Conservation (phyloP, 2,113 vertebrate species). For the Fulmarus glacialis region DNA sequence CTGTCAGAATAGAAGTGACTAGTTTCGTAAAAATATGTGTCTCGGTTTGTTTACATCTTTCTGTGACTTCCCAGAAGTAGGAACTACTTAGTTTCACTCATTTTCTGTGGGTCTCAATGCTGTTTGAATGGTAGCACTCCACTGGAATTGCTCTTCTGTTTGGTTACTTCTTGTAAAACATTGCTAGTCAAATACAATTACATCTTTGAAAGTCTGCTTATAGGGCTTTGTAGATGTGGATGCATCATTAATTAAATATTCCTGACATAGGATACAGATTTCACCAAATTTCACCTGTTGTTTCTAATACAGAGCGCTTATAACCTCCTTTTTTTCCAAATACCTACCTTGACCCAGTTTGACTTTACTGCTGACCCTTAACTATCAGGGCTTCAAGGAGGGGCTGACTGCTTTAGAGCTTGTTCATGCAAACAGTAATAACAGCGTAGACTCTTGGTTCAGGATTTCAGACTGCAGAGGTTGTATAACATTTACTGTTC, state of each 20-base stretch:
- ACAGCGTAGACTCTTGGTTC: background rate
- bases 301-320: background rate
- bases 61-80: background rate
- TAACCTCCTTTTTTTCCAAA: background rate
- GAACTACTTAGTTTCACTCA: background rate
- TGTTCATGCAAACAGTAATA: background rate
- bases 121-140: background rate
- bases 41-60: background rate
- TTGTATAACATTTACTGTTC: background rate
- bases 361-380: background rate
- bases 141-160: background rate
- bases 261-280: background rate
- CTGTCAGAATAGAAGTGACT: background rate
- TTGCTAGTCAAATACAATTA: too few relatives aligned
- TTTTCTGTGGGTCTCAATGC: background rate
- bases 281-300: background rate
- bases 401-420: background rate
- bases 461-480: background rate
- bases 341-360: background rate
- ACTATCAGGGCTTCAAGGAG: background rate
- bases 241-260: background rate
- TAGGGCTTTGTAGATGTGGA: background rate
- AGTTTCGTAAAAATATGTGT: fast-evolving
- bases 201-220: background rate
- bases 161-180: background rate